Evolutionary conservation across 1,140 invertebrate species (phyloP), one percentile per base, ranked within the genome.

Genomic region (Cyclargus thomasi): DNA sequence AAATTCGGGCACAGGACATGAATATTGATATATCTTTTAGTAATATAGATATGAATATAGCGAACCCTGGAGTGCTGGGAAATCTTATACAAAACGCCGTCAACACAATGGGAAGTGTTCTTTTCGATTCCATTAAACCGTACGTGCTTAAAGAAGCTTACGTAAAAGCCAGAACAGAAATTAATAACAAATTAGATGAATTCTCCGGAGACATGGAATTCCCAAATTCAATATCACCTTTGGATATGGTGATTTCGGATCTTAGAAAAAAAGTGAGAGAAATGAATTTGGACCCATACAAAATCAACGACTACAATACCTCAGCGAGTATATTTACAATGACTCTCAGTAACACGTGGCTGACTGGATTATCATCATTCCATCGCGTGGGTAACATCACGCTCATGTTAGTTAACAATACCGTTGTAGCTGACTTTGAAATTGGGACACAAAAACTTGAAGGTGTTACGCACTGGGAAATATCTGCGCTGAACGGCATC

Each of bases 91-190:
- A 97, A 89, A 92, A 95, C 0, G 89, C 96, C 29, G 92, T 97
- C 2, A 96, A 97, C 81, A 95, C 95, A 0, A 91, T 96, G 0
- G 95, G 95, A 0, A 93, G 93, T n/a, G 93, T 96, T 59, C 91
- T 97, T 0, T 97, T 97, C 74, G 95, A 97, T 75, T 95, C 94
- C 14, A 95, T 97, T 67, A 97, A 97, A 79, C 96, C 96, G 0
- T 95, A 95, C 67, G 94, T 97, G 72, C 85, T 97, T 5, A 93
- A 92, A 70, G 93, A 96, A 84, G 94, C 95, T 0, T 96, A 97
- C 75, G 93, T 92, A 1, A 93, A 93, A 80, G 85, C 94, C 0
- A 92, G 94, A 71, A 82, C 88, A 29, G 95, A 95, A 84, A 90
- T 96, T 20, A 92, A 94, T 73, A 74, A 87, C 11, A 92, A 95